These are phyloP conservation scores for Vannuccia rotundouncinata DNA, from an alignment of 2,888 invertebrate genomes.

Conservation along the genomic window DNA sequence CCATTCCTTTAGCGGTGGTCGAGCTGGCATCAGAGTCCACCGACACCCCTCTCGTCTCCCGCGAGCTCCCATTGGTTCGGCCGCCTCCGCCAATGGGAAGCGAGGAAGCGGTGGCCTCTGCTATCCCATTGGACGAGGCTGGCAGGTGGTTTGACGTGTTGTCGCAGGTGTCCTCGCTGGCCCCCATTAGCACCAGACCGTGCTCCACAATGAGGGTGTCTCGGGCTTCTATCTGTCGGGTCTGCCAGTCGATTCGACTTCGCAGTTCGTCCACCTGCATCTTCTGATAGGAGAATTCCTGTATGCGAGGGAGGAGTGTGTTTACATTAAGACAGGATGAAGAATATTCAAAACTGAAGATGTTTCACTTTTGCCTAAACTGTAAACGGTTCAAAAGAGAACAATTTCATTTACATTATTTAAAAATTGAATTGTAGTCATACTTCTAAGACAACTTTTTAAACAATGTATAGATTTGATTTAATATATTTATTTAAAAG, in stretches of 20 bases:
- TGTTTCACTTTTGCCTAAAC: too few species aligned
- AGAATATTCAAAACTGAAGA: not conserved
- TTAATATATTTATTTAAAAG: too few species aligned
- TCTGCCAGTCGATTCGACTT: not conserved
- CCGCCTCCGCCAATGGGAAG: conserved; percentile 18
- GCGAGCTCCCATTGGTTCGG: conserved; percentile 37
- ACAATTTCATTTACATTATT: too few species aligned
- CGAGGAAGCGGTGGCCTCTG: not conserved
- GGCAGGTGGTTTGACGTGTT: not conserved
- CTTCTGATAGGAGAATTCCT: conserved; percentile 28
- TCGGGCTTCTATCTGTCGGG: conserved; percentile 30
- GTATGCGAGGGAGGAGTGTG: not conserved
- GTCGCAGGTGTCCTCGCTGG: not conserved
- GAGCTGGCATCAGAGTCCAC: not conserved
- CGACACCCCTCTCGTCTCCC: not conserved
- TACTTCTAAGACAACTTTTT: too few species aligned
- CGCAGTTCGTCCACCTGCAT: conserved; percentile 25
- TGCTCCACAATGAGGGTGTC: conserved; percentile 25
- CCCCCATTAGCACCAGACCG: conserved; percentile 21
- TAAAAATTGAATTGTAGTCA: too few species aligned
- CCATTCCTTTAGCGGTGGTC: not conserved
- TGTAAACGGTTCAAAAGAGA: too few species aligned
- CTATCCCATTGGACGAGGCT: not conserved
- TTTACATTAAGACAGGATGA: not conserved
- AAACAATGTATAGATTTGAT: too few species aligned